Evolutionary conservation across 1,140 invertebrate genomes (phyloP), one percentile per base, ranked within the genome.

Genomic region (Drosophila parvula): DNA sequence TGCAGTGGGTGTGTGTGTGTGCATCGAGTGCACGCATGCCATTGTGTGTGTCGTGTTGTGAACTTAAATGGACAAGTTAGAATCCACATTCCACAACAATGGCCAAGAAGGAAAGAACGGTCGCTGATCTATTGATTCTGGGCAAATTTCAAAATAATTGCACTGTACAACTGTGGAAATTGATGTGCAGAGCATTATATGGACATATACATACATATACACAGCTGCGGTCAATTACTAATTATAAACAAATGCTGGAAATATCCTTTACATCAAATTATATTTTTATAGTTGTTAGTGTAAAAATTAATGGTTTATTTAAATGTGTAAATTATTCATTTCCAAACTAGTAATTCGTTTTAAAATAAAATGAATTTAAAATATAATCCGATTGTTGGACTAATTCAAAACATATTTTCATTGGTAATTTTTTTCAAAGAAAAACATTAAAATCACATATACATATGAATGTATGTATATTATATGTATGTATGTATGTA

Each of bases 101-200:
- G 56, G 63, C 67, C 63, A 64, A 83, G 71, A 78, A 83, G 80
- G 65, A 79, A 62, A 65, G 82, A 58, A 58, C 77, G 62, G 59
- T 62, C 64, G 60, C 59, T 73, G 58, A 89, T 86, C 79, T 89
- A 89, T 88, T 83, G 83, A 77, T 86, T 82, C 65, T 74, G 67
- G 71, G 79, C 79, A 78, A 88, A 86, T 83, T 83, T 88, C 50
- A 89, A 88, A 88, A 86, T 86, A 86, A 86, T 86, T 86, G 79
- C 79, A 59, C 34, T 38, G 22, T 44, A 38, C 51, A 70, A 79
- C 45, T 68, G 74, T 68, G 45, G 27, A 77, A 81, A 73, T 77
- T 73, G 64, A 83, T 70, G 79, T 73, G 47, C 38, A 32, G 47
- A 53, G 59, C 56, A 82, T 77, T 79, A 79, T 79, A 77, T 77